These are phyloP conservation scores for Eupsilia transversa DNA, from an alignment of 2,888 invertebrate species.

Conservation along the genomic window DNA sequence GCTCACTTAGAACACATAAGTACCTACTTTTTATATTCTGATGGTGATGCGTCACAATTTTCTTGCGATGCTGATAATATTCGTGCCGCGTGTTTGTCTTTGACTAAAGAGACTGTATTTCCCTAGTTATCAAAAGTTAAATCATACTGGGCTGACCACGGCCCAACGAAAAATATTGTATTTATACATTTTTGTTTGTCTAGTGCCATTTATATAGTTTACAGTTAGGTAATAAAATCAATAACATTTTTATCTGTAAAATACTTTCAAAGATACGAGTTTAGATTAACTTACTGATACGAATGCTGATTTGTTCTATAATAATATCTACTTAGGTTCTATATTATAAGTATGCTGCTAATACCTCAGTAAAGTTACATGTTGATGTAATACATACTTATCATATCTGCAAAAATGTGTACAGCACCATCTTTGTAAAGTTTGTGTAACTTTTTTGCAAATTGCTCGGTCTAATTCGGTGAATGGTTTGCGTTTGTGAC, in stretches of 20 bases:
- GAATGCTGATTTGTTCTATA: background rate
- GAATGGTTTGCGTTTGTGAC: background rate
- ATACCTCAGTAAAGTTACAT: background rate
- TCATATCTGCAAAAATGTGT: background rate
- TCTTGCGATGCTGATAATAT: background rate
- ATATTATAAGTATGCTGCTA: background rate
- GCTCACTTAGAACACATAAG: too few species aligned
- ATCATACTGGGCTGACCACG: too few species aligned
- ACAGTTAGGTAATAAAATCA: background rate
- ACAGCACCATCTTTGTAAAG: constrained; percentile 47
- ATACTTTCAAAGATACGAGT: too few species aligned
- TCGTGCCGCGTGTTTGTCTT: background rate
- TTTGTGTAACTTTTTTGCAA: constrained; percentile 18
- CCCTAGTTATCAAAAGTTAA: background rate
- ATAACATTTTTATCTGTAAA: background rate
- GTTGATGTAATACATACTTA: background rate
- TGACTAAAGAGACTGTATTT: background rate
- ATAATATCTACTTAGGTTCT: background rate
- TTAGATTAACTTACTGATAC: background rate
- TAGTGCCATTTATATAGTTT: background rate
- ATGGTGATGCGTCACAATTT: background rate
- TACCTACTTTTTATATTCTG: background rate
- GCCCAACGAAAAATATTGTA: background rate
- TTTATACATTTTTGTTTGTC: background rate
- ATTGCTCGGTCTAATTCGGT: background rate